A percentile compares a stretch with the other conserved stretches of the same genome.
phyloP scores from a whole-genome alignment of 2,888 invertebrate species.

The Sphaerolaimus hirsutus region DNA sequence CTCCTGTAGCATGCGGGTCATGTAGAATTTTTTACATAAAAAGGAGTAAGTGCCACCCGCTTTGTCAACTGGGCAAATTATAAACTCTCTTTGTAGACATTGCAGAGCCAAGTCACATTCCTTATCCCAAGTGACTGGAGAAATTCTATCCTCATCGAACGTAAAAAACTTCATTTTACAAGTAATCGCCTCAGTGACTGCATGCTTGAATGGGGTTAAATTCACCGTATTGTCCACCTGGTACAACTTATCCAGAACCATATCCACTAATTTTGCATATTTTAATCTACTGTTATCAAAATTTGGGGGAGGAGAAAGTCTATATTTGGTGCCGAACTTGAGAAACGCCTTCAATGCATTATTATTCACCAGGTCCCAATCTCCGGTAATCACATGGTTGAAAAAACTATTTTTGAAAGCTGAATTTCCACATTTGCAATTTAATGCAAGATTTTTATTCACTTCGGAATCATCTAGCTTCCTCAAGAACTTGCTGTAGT shows the following conservation, averaged over 20 bases:
- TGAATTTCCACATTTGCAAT: not conserved
- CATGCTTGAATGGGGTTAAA: too few species aligned
- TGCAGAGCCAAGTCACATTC: not conserved
- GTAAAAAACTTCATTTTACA: too few species aligned
- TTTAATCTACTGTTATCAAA: not conserved
- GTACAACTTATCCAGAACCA: too few species aligned
- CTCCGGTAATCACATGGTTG: not conserved
- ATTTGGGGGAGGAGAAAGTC: not conserved
- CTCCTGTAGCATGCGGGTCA: not conserved
- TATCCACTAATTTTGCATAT: not conserved
- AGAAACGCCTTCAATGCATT: not conserved
- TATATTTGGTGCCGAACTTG: not conserved
- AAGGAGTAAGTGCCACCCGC: not conserved
- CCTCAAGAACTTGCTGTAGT: not conserved
- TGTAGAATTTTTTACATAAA: not conserved
- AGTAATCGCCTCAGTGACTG: too few species aligned
- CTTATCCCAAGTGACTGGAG: not conserved
- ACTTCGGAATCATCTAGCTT: not conserved
- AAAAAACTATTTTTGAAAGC: not conserved
- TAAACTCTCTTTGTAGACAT: not conserved
- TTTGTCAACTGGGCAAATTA: not conserved
- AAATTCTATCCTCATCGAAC: too few species aligned
- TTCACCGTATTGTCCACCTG: too few species aligned
- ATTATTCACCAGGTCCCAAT: not conserved
- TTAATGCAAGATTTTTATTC: not conserved